A percentile compares a stretch with the other conserved stretches of the same genome.
These are phyloP conservation scores for Hucho hucho DNA, from an alignment of 2,113 vertebrate genomes.

Conservation along the genomic window DNA sequence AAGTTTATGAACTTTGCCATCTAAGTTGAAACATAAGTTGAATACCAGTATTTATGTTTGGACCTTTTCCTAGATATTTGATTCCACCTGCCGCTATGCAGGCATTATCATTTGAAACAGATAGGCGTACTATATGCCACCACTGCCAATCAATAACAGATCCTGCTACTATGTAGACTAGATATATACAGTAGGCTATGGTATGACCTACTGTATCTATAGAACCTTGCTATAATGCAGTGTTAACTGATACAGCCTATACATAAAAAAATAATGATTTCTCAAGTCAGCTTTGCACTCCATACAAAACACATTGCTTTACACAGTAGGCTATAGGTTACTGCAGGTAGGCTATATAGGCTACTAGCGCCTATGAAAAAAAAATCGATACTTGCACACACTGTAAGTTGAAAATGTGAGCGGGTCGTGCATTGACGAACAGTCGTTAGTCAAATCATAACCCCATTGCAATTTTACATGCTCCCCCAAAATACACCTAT, in stretches of 20 bases:
- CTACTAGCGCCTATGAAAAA: constrained; percentile 18
- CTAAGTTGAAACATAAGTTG: background rate
- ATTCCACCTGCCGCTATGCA: constrained; percentile 34
- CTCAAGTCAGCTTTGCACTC: constrained; percentile 34
- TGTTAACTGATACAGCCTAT: constrained; percentile 53
- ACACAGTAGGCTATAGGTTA: constrained; percentile 37
- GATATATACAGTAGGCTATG: constrained; percentile 36
- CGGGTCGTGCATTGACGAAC: constrained; percentile 53
- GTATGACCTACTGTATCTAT: constrained; percentile 58
- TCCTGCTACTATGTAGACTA: constrained; percentile 29
- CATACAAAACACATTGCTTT: constrained; percentile 42
- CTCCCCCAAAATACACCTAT: constrained; percentile 38
- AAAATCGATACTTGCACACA: constrained; percentile 46
- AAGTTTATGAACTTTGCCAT: background rate
- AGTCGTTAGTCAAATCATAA: constrained; percentile 45
- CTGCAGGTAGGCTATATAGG: constrained; percentile 53
- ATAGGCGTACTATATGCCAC: constrained; percentile 38
- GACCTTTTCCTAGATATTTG: background rate
- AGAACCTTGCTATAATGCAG: constrained; percentile 58
- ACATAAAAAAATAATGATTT: constrained; percentile 53
- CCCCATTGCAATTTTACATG: constrained; percentile 31
- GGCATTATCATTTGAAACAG: constrained; percentile 51
- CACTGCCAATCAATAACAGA: constrained; percentile 58
- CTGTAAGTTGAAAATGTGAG: constrained; percentile 53
- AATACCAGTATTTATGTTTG: background rate